phyloP scores from a whole-genome alignment of 2,797 vertebrate species.

The Hylomyscus alleni region DNA sequence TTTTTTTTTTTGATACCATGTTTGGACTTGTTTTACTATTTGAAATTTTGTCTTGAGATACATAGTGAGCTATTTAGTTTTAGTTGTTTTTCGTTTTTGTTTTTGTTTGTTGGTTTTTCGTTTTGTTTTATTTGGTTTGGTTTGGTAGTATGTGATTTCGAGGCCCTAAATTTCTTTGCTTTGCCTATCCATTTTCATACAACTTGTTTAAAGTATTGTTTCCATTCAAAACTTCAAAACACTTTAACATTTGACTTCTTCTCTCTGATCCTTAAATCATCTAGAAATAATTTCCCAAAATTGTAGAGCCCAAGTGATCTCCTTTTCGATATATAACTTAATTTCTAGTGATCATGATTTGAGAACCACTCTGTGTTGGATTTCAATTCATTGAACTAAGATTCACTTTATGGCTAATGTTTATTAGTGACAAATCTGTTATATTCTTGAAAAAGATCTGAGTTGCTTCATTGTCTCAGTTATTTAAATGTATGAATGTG shows the following conservation, averaged over 20 bases:
- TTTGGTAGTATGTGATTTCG: not conserved
- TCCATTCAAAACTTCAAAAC: not conserved
- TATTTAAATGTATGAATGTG: not conserved
- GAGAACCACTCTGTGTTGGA: not conserved
- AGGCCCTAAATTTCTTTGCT: not conserved
- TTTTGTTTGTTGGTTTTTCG: not conserved
- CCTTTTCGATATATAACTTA: not conserved
- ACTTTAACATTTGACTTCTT: conserved; percentile 23
- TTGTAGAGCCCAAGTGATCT: not conserved
- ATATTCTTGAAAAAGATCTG: not conserved
- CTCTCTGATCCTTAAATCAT: not conserved
- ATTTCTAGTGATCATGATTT: not conserved
- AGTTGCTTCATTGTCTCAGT: not conserved
- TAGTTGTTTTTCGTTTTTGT: not conserved
- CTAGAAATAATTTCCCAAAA: not conserved
- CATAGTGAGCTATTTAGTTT: not conserved
- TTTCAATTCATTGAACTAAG: not conserved
- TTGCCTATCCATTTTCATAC: not conserved
- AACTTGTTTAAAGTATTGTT: not conserved
- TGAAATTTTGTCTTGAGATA: not conserved
- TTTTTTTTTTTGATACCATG: not conserved
- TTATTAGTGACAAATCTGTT: not conserved
- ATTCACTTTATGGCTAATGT: not conserved
- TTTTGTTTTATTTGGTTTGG: not conserved
- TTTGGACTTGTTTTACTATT: not conserved